Conservation (phyloP, 2,113 vertebrate genomes). For the Felis chaus region DNA sequence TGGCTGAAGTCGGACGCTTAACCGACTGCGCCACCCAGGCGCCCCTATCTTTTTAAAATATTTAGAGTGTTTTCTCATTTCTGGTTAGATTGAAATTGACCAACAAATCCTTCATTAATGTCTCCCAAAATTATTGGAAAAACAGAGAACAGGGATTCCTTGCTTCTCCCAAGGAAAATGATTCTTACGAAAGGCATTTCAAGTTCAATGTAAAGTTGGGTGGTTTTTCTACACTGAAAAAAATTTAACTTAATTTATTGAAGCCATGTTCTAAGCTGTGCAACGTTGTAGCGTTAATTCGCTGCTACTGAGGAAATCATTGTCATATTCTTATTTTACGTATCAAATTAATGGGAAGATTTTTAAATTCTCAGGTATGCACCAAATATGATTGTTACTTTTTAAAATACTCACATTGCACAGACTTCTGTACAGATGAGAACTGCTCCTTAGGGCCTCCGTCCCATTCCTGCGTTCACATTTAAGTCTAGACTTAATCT, state of each 20-base stretch:
- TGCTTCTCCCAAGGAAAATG: background rate
- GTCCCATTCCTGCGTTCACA: background rate
- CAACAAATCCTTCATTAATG: background rate
- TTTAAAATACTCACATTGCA: conserved; percentile 12
- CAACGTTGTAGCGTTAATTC: background rate
- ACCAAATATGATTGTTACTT: background rate
- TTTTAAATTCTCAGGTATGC: background rate
- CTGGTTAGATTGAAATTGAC: background rate
- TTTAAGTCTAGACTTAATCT: conserved; percentile 15
- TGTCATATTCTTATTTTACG: background rate
- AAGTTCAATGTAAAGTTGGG: background rate
- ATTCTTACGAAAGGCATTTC: background rate
- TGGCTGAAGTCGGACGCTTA: too few relatives aligned
- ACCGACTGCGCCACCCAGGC: too few relatives aligned
- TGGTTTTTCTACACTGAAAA: background rate
- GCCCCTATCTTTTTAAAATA: background rate
- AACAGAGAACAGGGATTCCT: background rate
- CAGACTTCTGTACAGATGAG: background rate
- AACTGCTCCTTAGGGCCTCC: background rate
- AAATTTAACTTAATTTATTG: background rate
- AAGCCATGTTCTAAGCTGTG: background rate
- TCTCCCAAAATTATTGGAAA: conserved; percentile 29
- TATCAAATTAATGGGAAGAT: background rate
- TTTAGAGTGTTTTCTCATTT: background rate
- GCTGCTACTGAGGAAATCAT: conserved; percentile 10